Percentiles rank a stretch among this genome's conserved stretches.
Conservation (phyloP, 2,113 vertebrate genomes). For the Eira barbara region DNA sequence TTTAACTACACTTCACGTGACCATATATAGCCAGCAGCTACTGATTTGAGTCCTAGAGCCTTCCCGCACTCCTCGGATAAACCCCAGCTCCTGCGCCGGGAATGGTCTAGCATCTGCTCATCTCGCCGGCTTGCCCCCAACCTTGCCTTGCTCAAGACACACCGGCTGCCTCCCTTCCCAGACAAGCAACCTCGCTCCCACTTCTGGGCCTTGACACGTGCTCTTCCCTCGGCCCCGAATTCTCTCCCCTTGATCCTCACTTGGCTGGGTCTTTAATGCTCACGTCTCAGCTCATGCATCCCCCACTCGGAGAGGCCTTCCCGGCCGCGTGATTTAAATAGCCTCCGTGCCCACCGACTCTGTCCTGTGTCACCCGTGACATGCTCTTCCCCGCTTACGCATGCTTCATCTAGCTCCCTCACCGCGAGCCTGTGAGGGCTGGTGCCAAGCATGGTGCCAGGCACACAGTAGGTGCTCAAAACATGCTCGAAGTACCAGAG, state of each 20-base stretch:
- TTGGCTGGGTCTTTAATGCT: neutral
- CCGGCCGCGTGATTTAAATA: neutral
- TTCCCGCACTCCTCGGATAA: neutral
- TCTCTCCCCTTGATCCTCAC: neutral
- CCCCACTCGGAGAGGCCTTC: neutral
- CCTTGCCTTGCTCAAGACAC: neutral
- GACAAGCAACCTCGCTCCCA: neutral
- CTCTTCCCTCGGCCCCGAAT: neutral
- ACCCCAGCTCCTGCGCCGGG: neutral
- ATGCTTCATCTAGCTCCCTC: neutral
- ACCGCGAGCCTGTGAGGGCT: neutral
- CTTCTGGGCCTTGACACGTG: neutral
- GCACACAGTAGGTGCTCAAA: neutral
- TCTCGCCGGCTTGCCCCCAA: rapidly evolving
- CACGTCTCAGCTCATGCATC: neutral
- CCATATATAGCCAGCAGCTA: neutral
- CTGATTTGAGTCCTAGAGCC: neutral
- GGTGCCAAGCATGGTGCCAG: neutral
- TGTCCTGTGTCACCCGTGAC: rapidly evolving
- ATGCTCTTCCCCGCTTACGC: neutral
- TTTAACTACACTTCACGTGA: neutral
- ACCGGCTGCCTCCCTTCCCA: neutral
- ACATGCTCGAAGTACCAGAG: neutral
- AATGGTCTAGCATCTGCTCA: neutral
- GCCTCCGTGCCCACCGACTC: neutral